Conservation (phyloP, 2,888 invertebrate species). For the Horisme vitalbata region DNA sequence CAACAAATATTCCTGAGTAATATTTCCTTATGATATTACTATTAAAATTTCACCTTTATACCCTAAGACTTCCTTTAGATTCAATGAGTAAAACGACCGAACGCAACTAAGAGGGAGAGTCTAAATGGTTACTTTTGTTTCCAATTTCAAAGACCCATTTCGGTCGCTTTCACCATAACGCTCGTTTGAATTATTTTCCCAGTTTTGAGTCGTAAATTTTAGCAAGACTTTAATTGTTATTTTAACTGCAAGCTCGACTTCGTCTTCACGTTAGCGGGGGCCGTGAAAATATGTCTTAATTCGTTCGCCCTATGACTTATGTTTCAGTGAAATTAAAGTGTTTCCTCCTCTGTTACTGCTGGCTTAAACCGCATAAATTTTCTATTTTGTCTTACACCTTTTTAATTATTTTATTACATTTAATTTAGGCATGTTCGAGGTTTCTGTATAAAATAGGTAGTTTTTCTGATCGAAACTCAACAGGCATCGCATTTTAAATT, state of each 20-base stretch:
- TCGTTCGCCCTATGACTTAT: constrained; percentile 77
- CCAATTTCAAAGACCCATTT: constrained; percentile 70
- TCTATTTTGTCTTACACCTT: constrained; percentile 47
- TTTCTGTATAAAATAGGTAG: constrained; percentile 10
- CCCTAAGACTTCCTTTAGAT: constrained; percentile 52
- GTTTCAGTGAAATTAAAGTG: constrained; percentile 66
- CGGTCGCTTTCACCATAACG: constrained; percentile 61
- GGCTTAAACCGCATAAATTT: constrained; percentile 47
- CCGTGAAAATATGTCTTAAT: constrained; percentile 80
- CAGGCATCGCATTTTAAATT: constrained; percentile 67
- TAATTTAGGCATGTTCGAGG: constrained; percentile 26
- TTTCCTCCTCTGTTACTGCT: constrained; percentile 45
- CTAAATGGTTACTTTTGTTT: constrained; percentile 74
- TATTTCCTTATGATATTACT: constrained; percentile 74
- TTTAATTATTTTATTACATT: constrained; percentile 33
- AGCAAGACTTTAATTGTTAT: constrained; percentile 81
- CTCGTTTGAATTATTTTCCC: constrained; percentile 78
- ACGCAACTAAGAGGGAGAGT: constrained; percentile 55
- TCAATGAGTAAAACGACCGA: constrained; percentile 62
- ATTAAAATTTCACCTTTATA: constrained; percentile 78
- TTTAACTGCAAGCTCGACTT: constrained; percentile 81
- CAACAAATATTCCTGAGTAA: constrained; percentile 71
- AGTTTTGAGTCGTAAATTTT: constrained; percentile 81
- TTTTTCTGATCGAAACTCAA: constrained; percentile 43
- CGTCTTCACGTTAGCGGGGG: constrained; percentile 61